Base-by-base conservation (phyloP, 2,888 invertebrate genomes). In the Alentia gelatinosa region DNA sequence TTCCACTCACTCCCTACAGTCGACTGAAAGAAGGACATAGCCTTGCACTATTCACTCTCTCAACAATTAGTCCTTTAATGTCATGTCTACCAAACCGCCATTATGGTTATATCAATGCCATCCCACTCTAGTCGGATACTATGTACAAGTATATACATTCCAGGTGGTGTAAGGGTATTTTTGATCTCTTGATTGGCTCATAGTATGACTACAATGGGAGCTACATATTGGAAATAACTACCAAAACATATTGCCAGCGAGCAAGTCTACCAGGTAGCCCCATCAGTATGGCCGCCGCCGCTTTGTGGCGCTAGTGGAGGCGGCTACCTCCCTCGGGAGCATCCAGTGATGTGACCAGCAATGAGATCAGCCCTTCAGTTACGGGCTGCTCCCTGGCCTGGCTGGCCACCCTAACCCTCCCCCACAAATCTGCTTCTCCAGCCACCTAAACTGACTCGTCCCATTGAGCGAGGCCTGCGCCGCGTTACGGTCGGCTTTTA, bases 321-420 rank as follows among this genome's bases (percentile, higher is more conserved):
- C 74, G 74, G 74, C 35, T 1, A 9, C 74, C 4, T 35, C 74
- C 35, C 74, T 9, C 7, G 74, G 74, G 74, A 74, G 74, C 33
- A 30, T 30, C 9, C 74, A 23, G 33, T 30, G 33, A 33, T 74
- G 74, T 74, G 74, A 74, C 74, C 74, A 35, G 74, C 74, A 74
- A 74, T 74, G 74, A 33, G 74, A 74, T 74, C 74, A 74, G 74
- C 33, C 74, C 74, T 33, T 30, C 30, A 74, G 63, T 63, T 63
- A 63, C 63, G 5, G 63, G n/a, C 63, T 63, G 63, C 63, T n/a
- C 63, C 63, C 63, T n/a, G 15, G 19, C 9, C 63, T n/a, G n/a
- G 15, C 9, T 7, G 33, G 9, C 35, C 33, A 74, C 74, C 74
- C 74, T 33, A 33, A 4, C 35, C 4, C 74, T 74, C 30, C 74